phyloP scores from a whole-genome alignment of 2,113 vertebrate genomes.

The Odocoileus hemionus region DNA sequence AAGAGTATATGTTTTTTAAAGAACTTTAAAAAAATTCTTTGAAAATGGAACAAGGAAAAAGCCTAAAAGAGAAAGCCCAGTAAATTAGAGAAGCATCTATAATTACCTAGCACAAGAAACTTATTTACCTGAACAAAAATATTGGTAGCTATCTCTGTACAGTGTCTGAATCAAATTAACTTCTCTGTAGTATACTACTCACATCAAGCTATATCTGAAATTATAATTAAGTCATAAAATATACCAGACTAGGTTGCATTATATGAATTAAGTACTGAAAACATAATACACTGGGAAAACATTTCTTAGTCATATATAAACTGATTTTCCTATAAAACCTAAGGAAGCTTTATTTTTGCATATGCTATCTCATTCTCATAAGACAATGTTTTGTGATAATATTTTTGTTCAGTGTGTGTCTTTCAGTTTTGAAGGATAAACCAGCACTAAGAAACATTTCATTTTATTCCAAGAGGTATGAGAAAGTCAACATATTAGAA shows the following conservation, averaged over 20 bases:
- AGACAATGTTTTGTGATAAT: neutral
- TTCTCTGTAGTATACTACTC: neutral
- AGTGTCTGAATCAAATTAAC: slow-evolving; percentile 19
- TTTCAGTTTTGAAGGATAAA: neutral
- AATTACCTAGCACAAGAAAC: neutral
- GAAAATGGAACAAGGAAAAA: neutral
- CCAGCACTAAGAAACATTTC: neutral
- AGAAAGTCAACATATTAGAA: neutral
- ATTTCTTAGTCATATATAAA: neutral
- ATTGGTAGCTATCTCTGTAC: neutral
- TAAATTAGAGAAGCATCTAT: neutral
- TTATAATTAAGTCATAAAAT: slow-evolving; percentile 11
- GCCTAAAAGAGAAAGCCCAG: neutral
- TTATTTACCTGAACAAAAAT: slow-evolving; percentile 26
- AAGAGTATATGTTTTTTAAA: neutral
- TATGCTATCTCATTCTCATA: neutral
- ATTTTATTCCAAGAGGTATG: neutral
- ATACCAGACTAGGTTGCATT: neutral
- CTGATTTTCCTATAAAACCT: neutral
- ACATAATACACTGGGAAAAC: neutral
- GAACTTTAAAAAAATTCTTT: neutral
- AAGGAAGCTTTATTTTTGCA: neutral
- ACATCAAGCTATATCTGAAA: neutral
- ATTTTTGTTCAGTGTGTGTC: neutral
- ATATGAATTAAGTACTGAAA: slow-evolving; percentile 18